Evolutionary conservation across 2,113 vertebrate genomes (phyloP).

Genomic region (Lophotis ruficrista): DNA sequence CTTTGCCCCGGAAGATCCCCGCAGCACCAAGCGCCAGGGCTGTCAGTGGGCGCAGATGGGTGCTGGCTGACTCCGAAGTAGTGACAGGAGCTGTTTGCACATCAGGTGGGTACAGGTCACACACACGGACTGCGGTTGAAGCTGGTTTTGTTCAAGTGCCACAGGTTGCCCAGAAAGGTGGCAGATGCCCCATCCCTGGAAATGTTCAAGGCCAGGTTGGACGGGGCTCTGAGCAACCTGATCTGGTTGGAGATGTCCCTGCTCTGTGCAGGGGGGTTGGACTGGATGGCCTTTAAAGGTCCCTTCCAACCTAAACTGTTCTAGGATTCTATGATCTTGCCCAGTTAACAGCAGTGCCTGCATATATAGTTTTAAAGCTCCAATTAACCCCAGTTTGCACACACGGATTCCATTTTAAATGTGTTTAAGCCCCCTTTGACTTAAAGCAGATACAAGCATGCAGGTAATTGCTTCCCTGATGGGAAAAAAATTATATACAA

Average conservation of each 20-base stretch:
- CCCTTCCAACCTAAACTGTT: no score
- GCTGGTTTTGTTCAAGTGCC: neutral
- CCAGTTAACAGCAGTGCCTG: neutral
- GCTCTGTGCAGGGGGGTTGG: no score
- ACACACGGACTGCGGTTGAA: rapidly evolving
- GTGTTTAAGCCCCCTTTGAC: neutral
- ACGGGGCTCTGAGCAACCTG: no score
- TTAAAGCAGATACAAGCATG: neutral
- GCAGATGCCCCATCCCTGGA: no score
- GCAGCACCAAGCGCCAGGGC: rapidly evolving
- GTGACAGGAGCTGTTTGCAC: no score
- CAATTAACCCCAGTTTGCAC: neutral
- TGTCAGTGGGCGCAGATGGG: rapidly evolving
- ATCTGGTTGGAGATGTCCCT: no score
- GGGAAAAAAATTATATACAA: neutral
- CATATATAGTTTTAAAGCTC: neutral
- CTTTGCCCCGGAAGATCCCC: neutral
- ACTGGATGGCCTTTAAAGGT: no score
- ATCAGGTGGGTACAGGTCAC: rapidly evolving
- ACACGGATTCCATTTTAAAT: neutral
- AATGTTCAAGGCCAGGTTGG: no score
- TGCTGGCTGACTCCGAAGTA: rapidly evolving
- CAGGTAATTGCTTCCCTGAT: neutral
- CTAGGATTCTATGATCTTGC: no score
- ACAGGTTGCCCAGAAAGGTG: no score